phyloP scores from a whole-genome alignment of 1,140 invertebrate genomes.

The Nasonia giraulti region DNA sequence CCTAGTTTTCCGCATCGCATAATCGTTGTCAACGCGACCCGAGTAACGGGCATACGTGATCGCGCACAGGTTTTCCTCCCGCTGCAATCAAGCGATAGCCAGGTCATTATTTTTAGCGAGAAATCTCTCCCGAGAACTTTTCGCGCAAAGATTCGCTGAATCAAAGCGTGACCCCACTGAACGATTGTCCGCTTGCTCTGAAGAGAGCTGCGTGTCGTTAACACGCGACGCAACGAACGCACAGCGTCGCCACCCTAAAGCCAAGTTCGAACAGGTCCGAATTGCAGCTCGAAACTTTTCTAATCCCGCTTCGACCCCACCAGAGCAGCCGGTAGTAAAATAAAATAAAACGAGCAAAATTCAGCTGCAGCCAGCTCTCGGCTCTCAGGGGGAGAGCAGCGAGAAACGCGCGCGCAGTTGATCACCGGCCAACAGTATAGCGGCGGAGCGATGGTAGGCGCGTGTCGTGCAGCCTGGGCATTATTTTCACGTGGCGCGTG shows the following conservation, averaged over 20 bases:
- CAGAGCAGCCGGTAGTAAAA: not conserved
- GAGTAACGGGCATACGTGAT: not conserved
- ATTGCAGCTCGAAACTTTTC: not conserved
- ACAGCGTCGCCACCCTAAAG: not conserved
- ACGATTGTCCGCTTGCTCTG: not conserved
- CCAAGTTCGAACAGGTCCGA: not conserved
- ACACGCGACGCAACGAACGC: not conserved
- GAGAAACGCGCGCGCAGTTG: constrained; percentile 12
- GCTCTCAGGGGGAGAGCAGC: not conserved
- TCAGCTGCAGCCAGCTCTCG: not conserved
- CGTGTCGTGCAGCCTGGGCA: constrained; percentile 12
- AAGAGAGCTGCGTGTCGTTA: not conserved
- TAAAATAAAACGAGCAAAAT: constrained; percentile 14
- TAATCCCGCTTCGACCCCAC: not conserved
- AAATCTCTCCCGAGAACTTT: not conserved
- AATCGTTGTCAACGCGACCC: not conserved
- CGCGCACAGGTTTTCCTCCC: not conserved
- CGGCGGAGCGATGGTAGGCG: not conserved
- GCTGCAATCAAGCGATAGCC: not conserved
- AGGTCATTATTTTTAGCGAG: constrained; percentile 39
- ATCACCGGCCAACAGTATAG: constrained; percentile 10
- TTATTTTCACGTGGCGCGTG: constrained; percentile 38
- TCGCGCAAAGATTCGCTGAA: not conserved
- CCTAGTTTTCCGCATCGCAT: too few relatives aligned
- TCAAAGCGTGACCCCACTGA: not conserved